These are phyloP conservation scores for Nebria salina DNA, from an alignment of 2,888 invertebrate species.

Conservation along the genomic window DNA sequence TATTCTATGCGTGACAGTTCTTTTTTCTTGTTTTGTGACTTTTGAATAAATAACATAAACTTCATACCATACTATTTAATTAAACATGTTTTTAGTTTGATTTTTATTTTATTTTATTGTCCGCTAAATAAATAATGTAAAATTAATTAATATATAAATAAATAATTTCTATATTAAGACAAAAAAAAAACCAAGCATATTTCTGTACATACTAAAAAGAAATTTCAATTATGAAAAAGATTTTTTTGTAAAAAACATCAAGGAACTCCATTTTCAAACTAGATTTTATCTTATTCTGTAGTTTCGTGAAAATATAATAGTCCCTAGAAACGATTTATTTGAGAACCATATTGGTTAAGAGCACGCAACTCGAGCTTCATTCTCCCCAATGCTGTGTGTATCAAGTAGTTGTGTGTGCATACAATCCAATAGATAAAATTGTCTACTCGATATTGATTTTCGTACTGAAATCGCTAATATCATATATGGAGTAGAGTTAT, in stretches of 20 bases:
- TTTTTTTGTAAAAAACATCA: background rate
- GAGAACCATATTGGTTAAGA: slow-evolving; percentile 3
- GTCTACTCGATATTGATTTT: background rate
- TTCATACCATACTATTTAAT: too few relatives aligned
- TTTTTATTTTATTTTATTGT: too few relatives aligned
- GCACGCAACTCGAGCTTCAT: background rate
- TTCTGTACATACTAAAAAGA: background rate
- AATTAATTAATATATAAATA: too few relatives aligned
- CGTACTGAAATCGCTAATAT: background rate
- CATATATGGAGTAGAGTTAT: background rate
- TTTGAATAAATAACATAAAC: too few relatives aligned
- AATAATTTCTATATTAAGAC: too few relatives aligned
- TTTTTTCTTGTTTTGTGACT: too few relatives aligned
- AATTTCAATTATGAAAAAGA: background rate
- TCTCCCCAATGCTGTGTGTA: background rate
- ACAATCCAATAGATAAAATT: background rate
- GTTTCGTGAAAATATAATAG: slow-evolving; percentile 11
- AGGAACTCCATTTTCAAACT: background rate
- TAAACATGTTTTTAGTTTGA: too few relatives aligned
- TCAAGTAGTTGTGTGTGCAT: background rate
- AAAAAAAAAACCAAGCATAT: too few relatives aligned
- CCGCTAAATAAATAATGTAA: too few relatives aligned
- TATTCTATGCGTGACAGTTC: too few relatives aligned
- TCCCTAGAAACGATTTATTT: slow-evolving; percentile 4
- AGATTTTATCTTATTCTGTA: background rate